Evolutionary conservation across 2,113 vertebrate species (phyloP).

Genomic region (Ceuthmochares aereus): DNA sequence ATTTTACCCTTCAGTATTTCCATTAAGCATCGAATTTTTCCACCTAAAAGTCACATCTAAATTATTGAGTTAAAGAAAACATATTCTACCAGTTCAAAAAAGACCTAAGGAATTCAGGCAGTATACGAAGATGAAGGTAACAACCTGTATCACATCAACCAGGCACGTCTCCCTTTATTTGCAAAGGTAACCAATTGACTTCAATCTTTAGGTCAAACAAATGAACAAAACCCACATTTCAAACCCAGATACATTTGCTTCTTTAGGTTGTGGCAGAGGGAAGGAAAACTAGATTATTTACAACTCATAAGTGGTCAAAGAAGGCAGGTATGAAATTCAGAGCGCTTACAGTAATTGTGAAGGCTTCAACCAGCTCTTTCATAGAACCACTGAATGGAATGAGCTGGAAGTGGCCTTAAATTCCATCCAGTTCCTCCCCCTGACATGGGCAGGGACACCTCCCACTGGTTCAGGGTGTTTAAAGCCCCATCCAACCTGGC

Average conservation of each 20-base stretch:
- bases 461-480: too few species aligned
- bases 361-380: not conserved
- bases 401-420: too few species aligned
- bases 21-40: not conserved
- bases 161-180: not conserved
- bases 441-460: too few species aligned
- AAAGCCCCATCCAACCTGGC: too few species aligned
- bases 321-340: slow-evolving; percentile 14
- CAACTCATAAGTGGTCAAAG: not conserved
- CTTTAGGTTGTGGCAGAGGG: not conserved
- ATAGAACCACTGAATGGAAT: too few species aligned
- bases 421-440: too few species aligned
- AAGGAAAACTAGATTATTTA: not conserved
- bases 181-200: not conserved
- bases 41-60: not conserved
- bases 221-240: fast-evolving
- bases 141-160: not conserved
- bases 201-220: not conserved
- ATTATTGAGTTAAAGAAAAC: not conserved
- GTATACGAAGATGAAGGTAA: not conserved
- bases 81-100: not conserved
- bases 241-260: not conserved
- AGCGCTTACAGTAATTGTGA: not conserved
- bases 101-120: not conserved
- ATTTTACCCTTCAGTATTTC: not conserved